phyloP scores from a whole-genome alignment of 2,113 vertebrate genomes.

The Piaya cayana region DNA sequence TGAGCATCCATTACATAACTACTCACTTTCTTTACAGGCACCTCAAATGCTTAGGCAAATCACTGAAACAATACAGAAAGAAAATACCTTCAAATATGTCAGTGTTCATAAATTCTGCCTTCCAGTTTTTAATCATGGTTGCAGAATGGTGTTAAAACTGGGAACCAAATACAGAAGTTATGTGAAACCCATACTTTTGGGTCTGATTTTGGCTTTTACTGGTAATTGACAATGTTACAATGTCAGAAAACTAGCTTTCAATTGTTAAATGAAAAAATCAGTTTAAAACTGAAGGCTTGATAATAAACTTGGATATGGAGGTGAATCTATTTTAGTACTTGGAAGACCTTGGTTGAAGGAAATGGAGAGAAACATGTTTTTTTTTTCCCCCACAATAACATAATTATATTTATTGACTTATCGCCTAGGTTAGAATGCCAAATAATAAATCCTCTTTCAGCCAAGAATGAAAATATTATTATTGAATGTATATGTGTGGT shows the following conservation, averaged over 20 bases:
- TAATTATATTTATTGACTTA: neutral
- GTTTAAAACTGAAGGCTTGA: neutral
- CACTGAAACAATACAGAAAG: neutral
- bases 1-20: neutral
- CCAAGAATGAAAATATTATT: neutral
- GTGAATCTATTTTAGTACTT: neutral
- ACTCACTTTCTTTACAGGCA: neutral
- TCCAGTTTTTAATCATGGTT: neutral
- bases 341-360: neutral
- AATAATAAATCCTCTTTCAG: neutral
- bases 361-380: fast-evolving
- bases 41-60: neutral
- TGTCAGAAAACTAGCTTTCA: neutral
- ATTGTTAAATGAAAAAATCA: neutral
- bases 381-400: neutral
- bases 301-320: neutral
- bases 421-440: neutral
- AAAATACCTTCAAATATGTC: neutral
- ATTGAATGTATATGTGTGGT: neutral
- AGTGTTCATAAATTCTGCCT: neutral
- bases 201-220: neutral
- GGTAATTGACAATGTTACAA: neutral
- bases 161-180: neutral
- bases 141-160: neutral
- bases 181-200: fast-evolving